These are phyloP conservation scores for Gulo gulo DNA, from an alignment of 2,113 vertebrate genomes.

Conservation along the genomic window DNA sequence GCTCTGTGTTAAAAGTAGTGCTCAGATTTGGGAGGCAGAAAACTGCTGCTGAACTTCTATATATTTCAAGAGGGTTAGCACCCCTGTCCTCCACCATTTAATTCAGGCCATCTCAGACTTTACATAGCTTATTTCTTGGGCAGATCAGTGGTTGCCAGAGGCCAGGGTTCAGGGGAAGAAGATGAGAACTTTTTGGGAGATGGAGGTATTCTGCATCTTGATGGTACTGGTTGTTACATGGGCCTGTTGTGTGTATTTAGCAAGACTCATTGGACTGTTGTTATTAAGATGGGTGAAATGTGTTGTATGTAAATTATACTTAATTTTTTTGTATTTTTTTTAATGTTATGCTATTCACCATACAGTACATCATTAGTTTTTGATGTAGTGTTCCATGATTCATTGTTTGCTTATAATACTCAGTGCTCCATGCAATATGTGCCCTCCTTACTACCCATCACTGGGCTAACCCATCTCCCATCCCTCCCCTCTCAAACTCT, in stretches of 20 bases:
- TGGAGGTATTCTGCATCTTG: neutral
- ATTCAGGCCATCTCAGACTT: neutral
- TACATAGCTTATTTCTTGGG: neutral
- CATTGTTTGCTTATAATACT: too few relatives aligned
- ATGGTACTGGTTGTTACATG: neutral
- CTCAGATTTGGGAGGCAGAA: neutral
- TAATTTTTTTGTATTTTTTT: neutral
- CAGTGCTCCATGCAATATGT: too few relatives aligned
- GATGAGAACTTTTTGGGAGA: neutral
- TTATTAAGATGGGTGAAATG: neutral
- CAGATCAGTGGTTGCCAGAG: neutral
- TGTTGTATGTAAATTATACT: neutral
- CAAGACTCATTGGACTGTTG: neutral
- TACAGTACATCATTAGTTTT: too few relatives aligned
- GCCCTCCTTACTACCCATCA: too few relatives aligned
- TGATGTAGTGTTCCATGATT: too few relatives aligned
- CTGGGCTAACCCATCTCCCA: too few relatives aligned
- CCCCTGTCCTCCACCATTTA: neutral
- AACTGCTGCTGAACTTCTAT: neutral
- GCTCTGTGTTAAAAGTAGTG: neutral
- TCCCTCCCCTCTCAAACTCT: too few relatives aligned
- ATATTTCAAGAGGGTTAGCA: neutral
- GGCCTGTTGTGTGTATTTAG: neutral
- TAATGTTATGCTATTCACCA: too few relatives aligned
- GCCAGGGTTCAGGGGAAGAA: neutral